Conservation (phyloP, 2,797 vertebrate species). For the Lepus oiostolus region DNA sequence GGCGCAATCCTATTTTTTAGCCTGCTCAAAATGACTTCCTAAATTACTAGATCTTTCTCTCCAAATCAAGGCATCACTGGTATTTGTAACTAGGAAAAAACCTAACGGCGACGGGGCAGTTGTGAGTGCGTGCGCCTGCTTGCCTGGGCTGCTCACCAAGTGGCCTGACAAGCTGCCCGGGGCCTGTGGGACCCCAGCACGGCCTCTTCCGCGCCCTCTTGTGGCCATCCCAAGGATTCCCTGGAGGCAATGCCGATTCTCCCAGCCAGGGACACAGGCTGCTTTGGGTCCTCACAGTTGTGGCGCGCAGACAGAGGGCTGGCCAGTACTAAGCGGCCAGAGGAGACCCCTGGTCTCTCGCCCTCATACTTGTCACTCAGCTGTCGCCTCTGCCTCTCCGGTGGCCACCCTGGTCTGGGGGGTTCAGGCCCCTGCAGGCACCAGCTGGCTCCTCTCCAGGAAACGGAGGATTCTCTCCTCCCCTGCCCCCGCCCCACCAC, state of each 20-base stretch:
- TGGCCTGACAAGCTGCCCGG: constrained; percentile 72
- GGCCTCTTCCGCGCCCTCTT: constrained; percentile 43
- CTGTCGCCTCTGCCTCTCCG: not conserved
- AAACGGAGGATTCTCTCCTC: not conserved
- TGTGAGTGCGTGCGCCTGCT: too few species aligned
- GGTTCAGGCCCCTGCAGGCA: not conserved
- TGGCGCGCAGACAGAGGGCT: not conserved
- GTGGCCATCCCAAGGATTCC: not conserved
- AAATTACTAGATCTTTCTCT: constrained; percentile 5
- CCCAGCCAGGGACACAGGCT: not conserved
- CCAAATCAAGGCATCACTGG: constrained; percentile 64
- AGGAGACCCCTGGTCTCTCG: not conserved
- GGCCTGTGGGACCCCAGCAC: not conserved
- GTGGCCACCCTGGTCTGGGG: not conserved
- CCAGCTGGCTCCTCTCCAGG: not conserved
- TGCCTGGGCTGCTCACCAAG: constrained; percentile 20
- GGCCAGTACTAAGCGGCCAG: not conserved
- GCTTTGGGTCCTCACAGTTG: not conserved
- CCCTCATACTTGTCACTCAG: constrained; percentile 47
- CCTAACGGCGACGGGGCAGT: not conserved
- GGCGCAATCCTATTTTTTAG: constrained; percentile 20
- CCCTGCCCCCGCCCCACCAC: not conserved
- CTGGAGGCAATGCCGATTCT: not conserved
- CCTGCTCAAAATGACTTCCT: constrained; percentile 46
- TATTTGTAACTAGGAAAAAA: constrained; percentile 61